Conservation (phyloP, 2,113 vertebrate species). For the Pycnonotus jocosus region DNA sequence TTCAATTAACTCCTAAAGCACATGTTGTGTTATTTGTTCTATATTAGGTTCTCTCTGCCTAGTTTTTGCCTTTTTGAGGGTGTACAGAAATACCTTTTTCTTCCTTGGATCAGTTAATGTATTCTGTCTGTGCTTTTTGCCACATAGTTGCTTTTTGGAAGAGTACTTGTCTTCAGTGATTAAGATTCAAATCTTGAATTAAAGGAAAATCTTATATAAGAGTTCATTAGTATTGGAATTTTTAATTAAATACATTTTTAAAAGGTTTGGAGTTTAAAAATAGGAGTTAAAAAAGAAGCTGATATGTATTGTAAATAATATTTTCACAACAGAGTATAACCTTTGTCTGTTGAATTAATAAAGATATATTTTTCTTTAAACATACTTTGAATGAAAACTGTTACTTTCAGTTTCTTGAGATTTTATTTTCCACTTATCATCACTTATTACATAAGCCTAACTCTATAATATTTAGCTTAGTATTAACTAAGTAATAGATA, state of each 20-base stretch:
- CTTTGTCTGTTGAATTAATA: not conserved
- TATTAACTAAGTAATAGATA: not conserved
- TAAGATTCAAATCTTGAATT: not conserved
- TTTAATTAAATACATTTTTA: not conserved
- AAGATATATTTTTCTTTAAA: not conserved
- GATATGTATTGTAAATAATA: not conserved
- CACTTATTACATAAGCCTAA: not conserved
- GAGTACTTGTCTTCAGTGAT: not conserved
- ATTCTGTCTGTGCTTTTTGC: not conserved
- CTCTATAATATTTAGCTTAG: not conserved
- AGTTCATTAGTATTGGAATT: not conserved
- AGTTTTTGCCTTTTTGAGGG: not conserved
- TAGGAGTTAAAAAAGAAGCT: not conserved
- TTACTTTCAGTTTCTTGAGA: not conserved
- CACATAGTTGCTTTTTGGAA: not conserved
- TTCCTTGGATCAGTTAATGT: not conserved
- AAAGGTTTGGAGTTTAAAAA: not conserved
- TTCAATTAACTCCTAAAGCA: not conserved
- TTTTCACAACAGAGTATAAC: not conserved
- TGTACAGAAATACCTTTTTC: not conserved
- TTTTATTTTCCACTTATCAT: not conserved
- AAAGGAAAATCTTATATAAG: not conserved
- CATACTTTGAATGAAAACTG: not conserved
- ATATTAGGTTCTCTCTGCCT: not conserved
- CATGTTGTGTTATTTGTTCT: not conserved